Conservation (phyloP, 2,797 vertebrate species). For the Chaetodon trifasciatus region DNA sequence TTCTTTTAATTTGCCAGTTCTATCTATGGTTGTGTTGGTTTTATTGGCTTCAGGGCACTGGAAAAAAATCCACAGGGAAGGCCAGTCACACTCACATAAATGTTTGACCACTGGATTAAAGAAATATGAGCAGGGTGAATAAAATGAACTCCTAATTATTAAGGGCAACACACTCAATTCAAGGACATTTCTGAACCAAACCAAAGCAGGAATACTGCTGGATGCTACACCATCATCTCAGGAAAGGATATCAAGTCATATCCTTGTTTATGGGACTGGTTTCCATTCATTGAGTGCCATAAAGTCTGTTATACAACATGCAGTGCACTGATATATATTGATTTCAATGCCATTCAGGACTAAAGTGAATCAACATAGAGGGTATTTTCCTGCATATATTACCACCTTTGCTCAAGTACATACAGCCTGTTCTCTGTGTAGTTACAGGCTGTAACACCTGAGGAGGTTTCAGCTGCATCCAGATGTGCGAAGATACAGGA, state of each 20-base stretch:
- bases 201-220: neutral
- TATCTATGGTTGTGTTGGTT: neutral
- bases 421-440: neutral
- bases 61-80: neutral
- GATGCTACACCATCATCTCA: neutral
- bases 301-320: no score
- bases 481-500: conserved; percentile 46
- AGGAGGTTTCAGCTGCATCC: conserved; percentile 40
- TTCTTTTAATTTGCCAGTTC: neutral
- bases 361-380: neutral
- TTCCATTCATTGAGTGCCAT: neutral
- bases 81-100: neutral
- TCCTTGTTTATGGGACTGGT: neutral
- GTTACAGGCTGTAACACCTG: conserved; percentile 47
- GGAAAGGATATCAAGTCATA: neutral
- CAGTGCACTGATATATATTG: neutral
- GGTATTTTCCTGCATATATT: neutral
- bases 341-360: neutral
- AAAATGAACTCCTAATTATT: neutral
- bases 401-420: neutral
- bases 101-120: conserved; percentile 11
- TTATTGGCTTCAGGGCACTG: neutral
- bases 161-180: neutral
- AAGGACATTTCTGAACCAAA: neutral
- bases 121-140: neutral